These are phyloP conservation scores for Drepanosiphum platanoidis DNA, from an alignment of 2,888 invertebrate genomes.

Conservation along the genomic window DNA sequence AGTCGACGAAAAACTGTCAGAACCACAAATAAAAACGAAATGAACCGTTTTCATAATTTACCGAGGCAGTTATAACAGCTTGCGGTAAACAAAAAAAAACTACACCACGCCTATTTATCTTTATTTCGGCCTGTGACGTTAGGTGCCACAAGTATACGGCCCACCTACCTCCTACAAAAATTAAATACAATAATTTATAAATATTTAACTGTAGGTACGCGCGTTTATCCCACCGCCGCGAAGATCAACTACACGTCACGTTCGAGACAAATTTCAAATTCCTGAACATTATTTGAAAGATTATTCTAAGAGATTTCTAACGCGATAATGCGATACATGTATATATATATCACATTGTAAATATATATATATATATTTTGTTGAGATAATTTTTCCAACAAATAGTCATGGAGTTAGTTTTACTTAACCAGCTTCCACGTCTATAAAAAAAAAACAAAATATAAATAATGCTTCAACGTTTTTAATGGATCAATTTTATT, in stretches of 20 bases:
- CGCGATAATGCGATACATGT: neutral
- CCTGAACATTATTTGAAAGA: too few relatives aligned
- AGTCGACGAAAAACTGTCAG: conserved; percentile 32
- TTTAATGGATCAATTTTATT: too few relatives aligned
- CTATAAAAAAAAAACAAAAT: too few relatives aligned
- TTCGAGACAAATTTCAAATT: too few relatives aligned
- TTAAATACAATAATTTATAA: conserved; percentile 22
- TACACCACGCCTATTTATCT: conserved; percentile 45
- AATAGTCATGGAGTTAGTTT: too few relatives aligned
- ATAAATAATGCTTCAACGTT: too few relatives aligned
- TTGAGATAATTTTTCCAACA: too few relatives aligned
- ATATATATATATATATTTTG: too few relatives aligned
- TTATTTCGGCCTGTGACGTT: conserved; percentile 31
- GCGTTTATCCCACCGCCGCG: neutral
- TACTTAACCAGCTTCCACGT: too few relatives aligned
- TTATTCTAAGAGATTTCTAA: too few relatives aligned
- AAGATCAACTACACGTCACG: neutral
- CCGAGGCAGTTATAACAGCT: conserved; percentile 54
- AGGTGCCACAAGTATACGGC: conserved; percentile 1
- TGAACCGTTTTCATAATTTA: conserved; percentile 49
- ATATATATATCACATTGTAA: too few relatives aligned
- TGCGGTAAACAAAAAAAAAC: conserved; percentile 31
- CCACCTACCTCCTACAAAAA: conserved; percentile 19
- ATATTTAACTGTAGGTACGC: conserved; percentile 11
- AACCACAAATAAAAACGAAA: conserved; percentile 46